Base-by-base conservation (phyloP, 1,140 invertebrate species). In the Drosophila yakuba region DNA sequence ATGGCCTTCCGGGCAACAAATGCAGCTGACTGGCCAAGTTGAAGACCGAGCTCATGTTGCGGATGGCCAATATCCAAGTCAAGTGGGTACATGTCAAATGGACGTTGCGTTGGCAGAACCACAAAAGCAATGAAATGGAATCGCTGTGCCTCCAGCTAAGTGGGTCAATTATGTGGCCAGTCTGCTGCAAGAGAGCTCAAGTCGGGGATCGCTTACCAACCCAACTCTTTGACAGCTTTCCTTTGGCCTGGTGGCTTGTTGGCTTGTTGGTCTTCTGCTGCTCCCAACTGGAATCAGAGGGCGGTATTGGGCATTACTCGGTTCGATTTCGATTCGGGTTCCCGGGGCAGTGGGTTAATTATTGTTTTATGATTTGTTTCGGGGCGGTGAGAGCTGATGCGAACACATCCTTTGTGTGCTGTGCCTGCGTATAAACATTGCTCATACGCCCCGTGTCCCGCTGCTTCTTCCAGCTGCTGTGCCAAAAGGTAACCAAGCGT, bases 361-460 rank as follows among this genome's bases (percentile, higher is more conserved):
- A 68, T 68, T 66, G 64, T 68, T 68, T 68, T 68, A 68, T 68
- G 61, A 68, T 68, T 68, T 66, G 47, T 52, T 68, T 66, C 23
- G 3, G 62, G 32, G 41, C 4, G 15, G 20, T 38, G 25, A 14
- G 48, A 44, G 61, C n/a, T 51, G 28, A 17, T 54, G 62, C n/a
- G 50, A 68, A 36, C 36, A 36, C 36, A 44, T 48, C 17, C 35
- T 69, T 69, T 56, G 50, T 69, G 48, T 28, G 48, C 1, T 52
- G n/a, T 23, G 17, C 45, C 48, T 20, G 11, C 12, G 28, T 56
- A 56, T 74, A 69, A 74, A 68, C 50, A 74, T 86, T 78, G 67
- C 69, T 74, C 74, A 82, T 74, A 78, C 78, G 74, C 79, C 66
- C 44, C 60, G 60, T 59, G 50, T 38, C 61, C 62, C 43, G n/a